A percentile compares a stretch with the other conserved stretches of the same genome.
Evolutionary conservation across 2,888 invertebrate species (phyloP).

Genomic region (Aleiodes leptofemur): DNA sequence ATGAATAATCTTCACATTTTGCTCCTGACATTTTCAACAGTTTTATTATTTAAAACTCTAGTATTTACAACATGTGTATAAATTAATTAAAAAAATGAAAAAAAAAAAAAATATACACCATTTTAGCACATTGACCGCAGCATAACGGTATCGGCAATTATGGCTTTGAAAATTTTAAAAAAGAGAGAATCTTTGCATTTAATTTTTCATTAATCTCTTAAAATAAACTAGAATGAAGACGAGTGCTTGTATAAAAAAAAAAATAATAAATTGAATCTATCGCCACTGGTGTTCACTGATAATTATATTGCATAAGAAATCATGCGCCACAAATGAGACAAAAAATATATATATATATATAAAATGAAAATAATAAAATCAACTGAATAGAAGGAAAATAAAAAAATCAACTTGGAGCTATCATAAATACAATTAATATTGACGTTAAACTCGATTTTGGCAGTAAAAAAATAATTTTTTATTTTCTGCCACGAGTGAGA

Average conservation of each 20-base stretch:
- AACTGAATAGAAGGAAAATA: constrained; percentile 24
- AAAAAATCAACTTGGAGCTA: constrained; percentile 36
- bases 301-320: constrained; percentile 5
- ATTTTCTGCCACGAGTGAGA: constrained; percentile 24
- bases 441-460: constrained; percentile 19
- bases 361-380: constrained; percentile 40
- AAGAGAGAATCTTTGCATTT: neutral
- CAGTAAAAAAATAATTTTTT: neutral
- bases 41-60: constrained; percentile 72
- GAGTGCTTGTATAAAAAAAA: constrained; percentile 23
- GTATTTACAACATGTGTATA: constrained; percentile 72
- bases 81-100: constrained; percentile 63
- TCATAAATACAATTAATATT: constrained; percentile 35
- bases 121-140: neutral
- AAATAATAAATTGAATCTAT: neutral
- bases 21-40: constrained; percentile 59
- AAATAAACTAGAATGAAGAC: neutral
- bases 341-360: neutral
- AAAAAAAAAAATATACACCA: constrained; percentile 24
- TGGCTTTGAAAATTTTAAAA: constrained; percentile 13
- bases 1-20: constrained; percentile 3
- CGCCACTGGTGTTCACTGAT: constrained; percentile 18
- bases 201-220: neutral
- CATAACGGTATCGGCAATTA: constrained; percentile 6
- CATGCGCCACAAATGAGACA: constrained; percentile 5